phyloP scores from a whole-genome alignment of 2,888 invertebrate species.

The Limenitis camilla region DNA sequence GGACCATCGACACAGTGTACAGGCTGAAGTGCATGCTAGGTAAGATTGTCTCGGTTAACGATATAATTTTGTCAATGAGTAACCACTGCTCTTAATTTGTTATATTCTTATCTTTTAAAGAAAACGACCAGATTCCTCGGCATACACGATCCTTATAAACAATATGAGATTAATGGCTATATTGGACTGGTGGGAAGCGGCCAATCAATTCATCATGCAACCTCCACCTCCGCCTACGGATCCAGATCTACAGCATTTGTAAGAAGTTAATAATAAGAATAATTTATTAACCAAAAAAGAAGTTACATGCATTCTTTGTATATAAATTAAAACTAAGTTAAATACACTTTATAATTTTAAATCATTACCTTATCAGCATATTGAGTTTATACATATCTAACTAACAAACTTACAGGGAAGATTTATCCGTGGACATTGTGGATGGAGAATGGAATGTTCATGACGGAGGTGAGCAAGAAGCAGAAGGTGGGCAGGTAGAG shows the following conservation, averaged over 20 bases:
- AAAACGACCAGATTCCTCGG: slow-evolving; percentile 78
- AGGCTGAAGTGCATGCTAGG: slow-evolving; percentile 83
- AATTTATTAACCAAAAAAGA: no score
- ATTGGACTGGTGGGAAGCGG: slow-evolving; percentile 93
- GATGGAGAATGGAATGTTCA: slow-evolving; percentile 8
- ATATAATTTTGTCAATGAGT: no score
- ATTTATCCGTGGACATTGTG: slow-evolving; percentile 21
- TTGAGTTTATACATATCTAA: no score
- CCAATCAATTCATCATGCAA: slow-evolving; percentile 84
- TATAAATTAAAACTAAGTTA: no score
- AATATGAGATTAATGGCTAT: slow-evolving; percentile 96
- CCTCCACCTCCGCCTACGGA: slow-evolving; percentile 53
- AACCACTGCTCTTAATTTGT: no score
- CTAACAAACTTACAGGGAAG: slow-evolving; percentile 30
- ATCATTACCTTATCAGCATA: no score
- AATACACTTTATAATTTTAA: no score
- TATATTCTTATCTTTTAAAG: slow-evolving; percentile 40
- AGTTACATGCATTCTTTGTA: no score
- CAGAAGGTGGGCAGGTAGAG: slow-evolving; percentile 75
- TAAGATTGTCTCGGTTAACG: slow-evolving; percentile 14
- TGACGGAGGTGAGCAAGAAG: slow-evolving; percentile 3
- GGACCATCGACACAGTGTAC: slow-evolving; percentile 76
- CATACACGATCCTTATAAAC: slow-evolving; percentile 92
- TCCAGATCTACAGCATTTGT: slow-evolving; percentile 44
- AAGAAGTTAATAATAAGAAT: no score